phyloP scores from a whole-genome alignment of 2,113 vertebrate genomes.

The Phyllostomus discolor region DNA sequence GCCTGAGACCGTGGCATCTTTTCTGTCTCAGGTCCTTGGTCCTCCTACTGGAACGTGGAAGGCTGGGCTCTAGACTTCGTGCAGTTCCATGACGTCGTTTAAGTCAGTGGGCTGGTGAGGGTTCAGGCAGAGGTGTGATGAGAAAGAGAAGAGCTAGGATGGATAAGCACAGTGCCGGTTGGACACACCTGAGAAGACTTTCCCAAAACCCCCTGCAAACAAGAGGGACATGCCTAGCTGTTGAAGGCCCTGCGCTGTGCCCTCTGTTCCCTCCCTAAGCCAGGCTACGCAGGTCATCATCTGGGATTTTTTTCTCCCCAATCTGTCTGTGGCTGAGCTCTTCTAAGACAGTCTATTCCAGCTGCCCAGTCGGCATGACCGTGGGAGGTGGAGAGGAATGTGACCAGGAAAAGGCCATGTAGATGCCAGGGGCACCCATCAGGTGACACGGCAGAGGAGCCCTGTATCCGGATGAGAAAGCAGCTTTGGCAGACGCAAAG shows the following conservation, averaged over 20 bases:
- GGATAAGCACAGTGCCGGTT: background rate
- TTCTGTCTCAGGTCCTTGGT: background rate
- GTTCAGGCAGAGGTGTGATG: background rate
- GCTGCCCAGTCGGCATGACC: background rate
- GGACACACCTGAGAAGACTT: background rate
- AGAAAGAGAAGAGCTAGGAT: background rate
- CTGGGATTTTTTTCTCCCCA: background rate
- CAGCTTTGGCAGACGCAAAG: no score
- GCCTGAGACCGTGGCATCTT: background rate
- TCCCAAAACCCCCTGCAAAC: background rate
- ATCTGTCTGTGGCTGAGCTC: background rate
- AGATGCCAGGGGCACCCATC: background rate
- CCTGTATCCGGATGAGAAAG: background rate
- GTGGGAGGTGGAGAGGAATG: background rate
- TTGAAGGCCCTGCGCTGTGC: rapidly evolving
- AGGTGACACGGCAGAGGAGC: background rate
- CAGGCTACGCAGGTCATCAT: no score
- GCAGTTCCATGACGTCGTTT: background rate
- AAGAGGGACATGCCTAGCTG: rapidly evolving
- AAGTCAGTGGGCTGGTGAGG: background rate
- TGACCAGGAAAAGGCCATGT: background rate
- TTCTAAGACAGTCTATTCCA: background rate
- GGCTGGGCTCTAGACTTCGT: background rate
- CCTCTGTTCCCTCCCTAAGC: background rate
- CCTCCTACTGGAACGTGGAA: background rate